phyloP scores from a whole-genome alignment of 2,888 invertebrate genomes.

The Aplocera efformata region DNA sequence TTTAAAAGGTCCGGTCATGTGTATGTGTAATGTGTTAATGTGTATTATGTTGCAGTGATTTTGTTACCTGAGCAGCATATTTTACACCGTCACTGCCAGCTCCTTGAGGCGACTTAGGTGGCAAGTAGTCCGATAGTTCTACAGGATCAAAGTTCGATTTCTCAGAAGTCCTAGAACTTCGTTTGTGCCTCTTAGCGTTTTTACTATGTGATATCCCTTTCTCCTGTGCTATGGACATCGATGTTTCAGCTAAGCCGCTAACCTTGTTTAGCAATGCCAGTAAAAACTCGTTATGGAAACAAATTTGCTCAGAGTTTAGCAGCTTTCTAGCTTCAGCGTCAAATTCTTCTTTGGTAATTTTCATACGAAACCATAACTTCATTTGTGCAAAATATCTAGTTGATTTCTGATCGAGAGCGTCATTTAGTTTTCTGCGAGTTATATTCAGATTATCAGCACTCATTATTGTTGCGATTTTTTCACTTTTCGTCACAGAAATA shows the following conservation, averaged over 20 bases:
- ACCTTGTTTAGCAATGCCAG: constrained; percentile 90
- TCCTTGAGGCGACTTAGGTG: constrained; percentile 75
- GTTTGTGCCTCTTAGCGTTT: constrained; percentile 73
- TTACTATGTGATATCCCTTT: constrained; percentile 62
- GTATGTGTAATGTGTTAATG: no score
- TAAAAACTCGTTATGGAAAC: constrained; percentile 91
- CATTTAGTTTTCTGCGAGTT: constrained; percentile 81
- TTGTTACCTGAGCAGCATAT: constrained; percentile 67
- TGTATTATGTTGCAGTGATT: no score
- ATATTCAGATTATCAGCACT: constrained; percentile 73
- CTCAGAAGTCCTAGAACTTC: constrained; percentile 78
- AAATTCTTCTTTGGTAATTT: constrained; percentile 91
- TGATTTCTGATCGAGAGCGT: constrained; percentile 84
- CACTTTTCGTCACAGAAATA: no score
- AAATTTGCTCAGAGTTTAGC: constrained; percentile 86
- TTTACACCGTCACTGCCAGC: constrained; percentile 74
- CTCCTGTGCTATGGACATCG: constrained; percentile 65
- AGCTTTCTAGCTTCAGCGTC: constrained; percentile 88
- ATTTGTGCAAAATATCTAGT: constrained; percentile 86
- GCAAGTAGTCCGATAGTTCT: constrained; percentile 81
- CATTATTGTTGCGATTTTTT: constrained; percentile 45
- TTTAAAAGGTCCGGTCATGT: no score
- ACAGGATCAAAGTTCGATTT: constrained; percentile 81
- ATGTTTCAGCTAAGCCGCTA: constrained; percentile 69
- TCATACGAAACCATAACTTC: constrained; percentile 87